A percentile compares a stretch with the other conserved stretches of the same genome.
Evolutionary conservation across 2,888 invertebrate species (phyloP).

Genomic region (Cactoblastis cactorum): DNA sequence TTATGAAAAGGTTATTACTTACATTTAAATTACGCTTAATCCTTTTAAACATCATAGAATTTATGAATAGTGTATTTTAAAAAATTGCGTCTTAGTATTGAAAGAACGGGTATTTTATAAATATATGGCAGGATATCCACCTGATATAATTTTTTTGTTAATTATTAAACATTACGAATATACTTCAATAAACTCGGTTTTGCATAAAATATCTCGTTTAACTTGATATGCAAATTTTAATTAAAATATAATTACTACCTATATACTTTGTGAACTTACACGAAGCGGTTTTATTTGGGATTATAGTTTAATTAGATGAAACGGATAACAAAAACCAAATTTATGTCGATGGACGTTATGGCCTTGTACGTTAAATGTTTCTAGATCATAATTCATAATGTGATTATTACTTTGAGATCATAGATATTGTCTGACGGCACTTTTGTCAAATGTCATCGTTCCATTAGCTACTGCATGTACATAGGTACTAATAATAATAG

Average conservation of each 20-base stretch:
- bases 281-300: background rate
- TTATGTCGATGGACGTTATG: slow-evolving; percentile 36
- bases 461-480: slow-evolving; percentile 27
- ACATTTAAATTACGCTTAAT: no score
- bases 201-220: slow-evolving; percentile 20
- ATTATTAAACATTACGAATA: slow-evolving; percentile 3
- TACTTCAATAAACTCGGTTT: slow-evolving; percentile 11
- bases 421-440: slow-evolving; percentile 24
- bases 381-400: slow-evolving; percentile 33
- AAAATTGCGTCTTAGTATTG: no score
- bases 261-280: background rate
- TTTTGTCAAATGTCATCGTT: slow-evolving; percentile 43
- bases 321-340: no score
- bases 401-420: slow-evolving; percentile 31
- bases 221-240: slow-evolving; percentile 30
- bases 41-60: no score
- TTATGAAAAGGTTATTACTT: no score
- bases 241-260: slow-evolving; percentile 18
- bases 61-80: background rate
- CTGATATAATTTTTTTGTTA: background rate
- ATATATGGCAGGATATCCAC: background rate
- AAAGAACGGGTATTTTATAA: background rate
- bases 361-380: slow-evolving; percentile 36
- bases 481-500: no score
- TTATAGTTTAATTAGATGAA: background rate